Percentiles rank a stretch among this genome's conserved stretches.
Conservation (phyloP, 2,797 vertebrate species). For the Echiichthys vipera region DNA sequence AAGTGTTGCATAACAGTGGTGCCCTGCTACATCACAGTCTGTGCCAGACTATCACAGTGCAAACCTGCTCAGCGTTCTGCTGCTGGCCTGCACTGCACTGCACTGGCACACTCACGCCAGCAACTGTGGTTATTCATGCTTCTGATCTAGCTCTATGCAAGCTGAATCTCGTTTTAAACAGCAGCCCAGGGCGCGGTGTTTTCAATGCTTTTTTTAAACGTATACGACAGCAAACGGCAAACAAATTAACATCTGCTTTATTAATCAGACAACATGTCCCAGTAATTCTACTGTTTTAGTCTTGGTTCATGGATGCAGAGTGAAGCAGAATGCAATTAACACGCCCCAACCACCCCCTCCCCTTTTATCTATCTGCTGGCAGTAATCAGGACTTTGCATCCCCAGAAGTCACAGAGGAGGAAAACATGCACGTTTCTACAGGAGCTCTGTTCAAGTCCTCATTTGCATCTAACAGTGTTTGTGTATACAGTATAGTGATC, state of each 20-base stretch:
- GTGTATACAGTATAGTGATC: background rate
- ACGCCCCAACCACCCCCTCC: background rate
- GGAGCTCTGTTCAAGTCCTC: slow-evolving; percentile 19
- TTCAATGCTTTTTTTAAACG: slow-evolving; percentile 16
- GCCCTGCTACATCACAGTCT: slow-evolving; percentile 60
- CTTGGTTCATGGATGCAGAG: slow-evolving; percentile 25
- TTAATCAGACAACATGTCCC: slow-evolving; percentile 42
- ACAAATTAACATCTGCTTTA: slow-evolving; percentile 37
- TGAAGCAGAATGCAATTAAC: slow-evolving; percentile 46
- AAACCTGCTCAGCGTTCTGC: slow-evolving; percentile 56
- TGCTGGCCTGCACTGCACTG: slow-evolving; percentile 36
- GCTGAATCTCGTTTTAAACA: slow-evolving; percentile 34
- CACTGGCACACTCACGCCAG: slow-evolving; percentile 27
- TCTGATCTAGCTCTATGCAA: slow-evolving; percentile 15
- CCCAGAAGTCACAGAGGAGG: slow-evolving; percentile 31
- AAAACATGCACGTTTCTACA: slow-evolving; percentile 29
- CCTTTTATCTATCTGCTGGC: background rate
- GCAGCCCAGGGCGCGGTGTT: slow-evolving; percentile 1
- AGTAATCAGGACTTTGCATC: slow-evolving; percentile 50
- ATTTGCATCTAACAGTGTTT: slow-evolving; percentile 29
- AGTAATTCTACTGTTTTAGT: slow-evolving; percentile 39
- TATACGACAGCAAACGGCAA: background rate
- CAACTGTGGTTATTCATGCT: slow-evolving; percentile 36
- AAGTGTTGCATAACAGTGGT: slow-evolving; percentile 71
- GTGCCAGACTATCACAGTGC: slow-evolving; percentile 53